Evolutionary conservation across 2,797 vertebrate species (phyloP), one percentile per base, ranked within the genome.

Genomic region (Anguilla pacifica): DNA sequence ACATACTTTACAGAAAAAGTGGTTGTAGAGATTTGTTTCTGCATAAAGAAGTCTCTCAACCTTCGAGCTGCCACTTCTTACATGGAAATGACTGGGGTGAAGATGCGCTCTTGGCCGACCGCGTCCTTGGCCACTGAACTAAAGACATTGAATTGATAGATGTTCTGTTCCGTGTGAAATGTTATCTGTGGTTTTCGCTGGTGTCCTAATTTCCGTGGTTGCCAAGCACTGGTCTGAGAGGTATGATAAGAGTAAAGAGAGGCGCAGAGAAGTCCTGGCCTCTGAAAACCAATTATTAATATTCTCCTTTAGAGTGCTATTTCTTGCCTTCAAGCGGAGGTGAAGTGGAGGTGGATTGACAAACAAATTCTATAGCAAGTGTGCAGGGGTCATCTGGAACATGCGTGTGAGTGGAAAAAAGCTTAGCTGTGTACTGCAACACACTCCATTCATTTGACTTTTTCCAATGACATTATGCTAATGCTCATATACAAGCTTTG

Each of bases 181-280:
- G 28, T 28, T 72, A 64, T 2, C 5, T 59, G 51, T 87, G 43
- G 82, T 46, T 49, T 84, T 72, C 57, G 46, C 81, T 87, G 46
- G 64, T 67, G 51, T 84, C 83, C 64, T 84, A 57, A 72, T 87
- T 84, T 84, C 53, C 22, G 9, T 35, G 70, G 64, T 74, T 74
- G 64, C 79, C 39, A 49, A 81, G 57, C 22, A 22, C 25, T 84
- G 17, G 51, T 87, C 49, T 74, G 83, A 46, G 49, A 35, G 77
- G 39, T 46, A n/a, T 59, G 59, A 84, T 49, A 43, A 70, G 81
- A 57, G 31, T 17, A 74, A 87, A 19, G 57, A 15, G 49, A 83
- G 64, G 53, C 28, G 31, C 59, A n/a, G 81, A 53, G 64, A 87
- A 46, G 86, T 67, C 61, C 77, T 49, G 72, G 28, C 28, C 72